phyloP scores from a whole-genome alignment of 2,888 invertebrate species.

The Notodonta ziczac region DNA sequence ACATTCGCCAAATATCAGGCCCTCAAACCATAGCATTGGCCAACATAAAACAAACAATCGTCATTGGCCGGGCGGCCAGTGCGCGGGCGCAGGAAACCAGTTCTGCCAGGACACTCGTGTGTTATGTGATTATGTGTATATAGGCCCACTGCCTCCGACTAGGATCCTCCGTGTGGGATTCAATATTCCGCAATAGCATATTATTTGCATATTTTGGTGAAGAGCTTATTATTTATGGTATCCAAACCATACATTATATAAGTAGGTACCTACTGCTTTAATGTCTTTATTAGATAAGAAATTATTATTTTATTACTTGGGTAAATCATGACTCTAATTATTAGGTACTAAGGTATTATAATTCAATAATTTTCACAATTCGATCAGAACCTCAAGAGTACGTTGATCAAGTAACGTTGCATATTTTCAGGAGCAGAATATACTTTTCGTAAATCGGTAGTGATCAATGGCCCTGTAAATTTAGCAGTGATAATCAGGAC shows the following conservation, averaged over 20 bases:
- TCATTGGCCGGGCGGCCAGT: neutral
- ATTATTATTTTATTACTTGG: too few species aligned
- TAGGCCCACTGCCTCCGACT: neutral
- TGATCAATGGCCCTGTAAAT: too few species aligned
- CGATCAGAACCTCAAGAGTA: too few species aligned
- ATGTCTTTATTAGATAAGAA: too few species aligned
- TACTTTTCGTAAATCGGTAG: too few species aligned
- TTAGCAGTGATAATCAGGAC: too few species aligned
- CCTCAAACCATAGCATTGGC: neutral
- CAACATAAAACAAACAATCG: slow-evolving; percentile 5
- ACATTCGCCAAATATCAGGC: slow-evolving; percentile 1
- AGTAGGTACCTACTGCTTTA: too few species aligned
- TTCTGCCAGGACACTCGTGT: slow-evolving; percentile 8
- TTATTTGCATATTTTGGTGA: slow-evolving; percentile 3
- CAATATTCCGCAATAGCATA: neutral
- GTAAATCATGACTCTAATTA: too few species aligned
- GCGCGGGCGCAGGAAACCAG: slow-evolving; percentile 16
- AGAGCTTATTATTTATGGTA: neutral
- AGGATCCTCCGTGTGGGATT: slow-evolving; percentile 4
- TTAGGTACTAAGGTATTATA: too few species aligned
- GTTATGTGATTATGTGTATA: neutral
- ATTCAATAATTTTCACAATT: too few species aligned
- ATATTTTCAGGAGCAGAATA: too few species aligned
- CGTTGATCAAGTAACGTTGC: too few species aligned
- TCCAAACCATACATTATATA: neutral